Evolutionary conservation across 2,797 vertebrate genomes (phyloP), one percentile per base, ranked within the genome.

Genomic region (Erethizon dorsatum): DNA sequence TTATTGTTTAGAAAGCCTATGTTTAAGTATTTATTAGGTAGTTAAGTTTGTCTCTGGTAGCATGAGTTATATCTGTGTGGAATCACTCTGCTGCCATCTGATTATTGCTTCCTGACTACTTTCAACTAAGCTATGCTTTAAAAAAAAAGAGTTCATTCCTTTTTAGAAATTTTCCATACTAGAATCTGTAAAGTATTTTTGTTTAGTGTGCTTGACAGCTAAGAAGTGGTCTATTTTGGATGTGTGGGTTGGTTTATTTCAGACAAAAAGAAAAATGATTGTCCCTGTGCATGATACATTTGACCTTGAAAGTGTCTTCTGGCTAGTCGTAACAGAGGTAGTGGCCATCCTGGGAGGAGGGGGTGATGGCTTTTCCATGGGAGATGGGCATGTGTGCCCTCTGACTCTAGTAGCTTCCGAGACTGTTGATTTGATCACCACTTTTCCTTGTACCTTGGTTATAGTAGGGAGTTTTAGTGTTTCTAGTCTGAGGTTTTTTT

Each of bases 141-240:
- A 71, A 61, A 71, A 41, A 57, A 20, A 57, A 85, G 83, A 82
- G 37, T 92, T 87, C 41, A 83, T 79, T 94, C 82, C 41, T n/a
- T 95, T 97, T 92, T 86, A 92, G 82, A 97, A 85, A 26, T 47
- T 90, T 96, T 95, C 73, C 45, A 45, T 79, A 79, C 26, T 83
- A 92, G 56, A 96, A 88, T 28, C 79, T 96, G 2, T 79, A 77
- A 94, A 95, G 85, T 59, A 63, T 12, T 41, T 80, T 54, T 87
- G 77, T 91, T 95, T 61, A 75, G 6, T 92, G 73, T 77, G 65
- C 50, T 86, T 97, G 41, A 83, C 69, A 91, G 88, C 88, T 77
- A 90, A 67, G 90, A 75, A 61, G 4, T 41, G 52, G 52, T 94
- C 80, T 97, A 22, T 97, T 97, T 97, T 92, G 73, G 85, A 87